These are phyloP conservation scores for Helicoverpa assulta DNA, from an alignment of 2,888 invertebrate genomes.

Conservation along the genomic window DNA sequence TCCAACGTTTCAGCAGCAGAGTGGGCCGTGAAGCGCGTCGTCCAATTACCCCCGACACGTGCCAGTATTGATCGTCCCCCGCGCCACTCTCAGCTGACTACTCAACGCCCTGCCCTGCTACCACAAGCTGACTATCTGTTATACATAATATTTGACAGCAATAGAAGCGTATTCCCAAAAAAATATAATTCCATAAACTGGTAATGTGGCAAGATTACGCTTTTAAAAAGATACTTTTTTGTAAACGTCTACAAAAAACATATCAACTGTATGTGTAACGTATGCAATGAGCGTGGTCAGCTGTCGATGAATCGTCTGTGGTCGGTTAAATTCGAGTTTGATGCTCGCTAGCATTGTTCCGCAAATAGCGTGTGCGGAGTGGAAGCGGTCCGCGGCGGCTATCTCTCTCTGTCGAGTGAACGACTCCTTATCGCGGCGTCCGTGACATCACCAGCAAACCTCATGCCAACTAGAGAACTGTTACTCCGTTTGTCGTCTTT, in stretches of 20 bases:
- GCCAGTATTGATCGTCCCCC: slow-evolving; percentile 72
- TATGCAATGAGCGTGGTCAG: slow-evolving; percentile 63
- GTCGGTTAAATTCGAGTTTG: slow-evolving; percentile 70
- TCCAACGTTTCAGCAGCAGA: slow-evolving; percentile 46
- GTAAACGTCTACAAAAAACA: background rate
- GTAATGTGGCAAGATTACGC: background rate
- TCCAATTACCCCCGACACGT: slow-evolving; percentile 70
- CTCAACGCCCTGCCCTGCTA: slow-evolving; percentile 1
- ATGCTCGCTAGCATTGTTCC: slow-evolving; percentile 79
- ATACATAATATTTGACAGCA: slow-evolving; percentile 11
- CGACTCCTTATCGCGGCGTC: slow-evolving; percentile 83
- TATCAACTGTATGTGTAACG: slow-evolving; percentile 11
- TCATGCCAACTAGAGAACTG: slow-evolving; percentile 76
- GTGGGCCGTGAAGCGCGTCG: slow-evolving; percentile 52
- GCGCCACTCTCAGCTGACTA: slow-evolving; percentile 51
- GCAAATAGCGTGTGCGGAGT: slow-evolving; percentile 75
- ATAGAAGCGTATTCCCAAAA: background rate
- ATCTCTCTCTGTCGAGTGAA: slow-evolving; percentile 81
- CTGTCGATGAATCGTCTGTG: slow-evolving; percentile 70
- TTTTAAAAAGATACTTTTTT: background rate
- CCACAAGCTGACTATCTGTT: slow-evolving; percentile 6
- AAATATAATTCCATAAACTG: too few relatives aligned
- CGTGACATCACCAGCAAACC: slow-evolving; percentile 78
- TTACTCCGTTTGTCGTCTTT: slow-evolving; percentile 65
- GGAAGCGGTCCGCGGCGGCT: slow-evolving; percentile 62